phyloP scores from a whole-genome alignment of 2,888 invertebrate genomes.

The Polyploca ridens region DNA sequence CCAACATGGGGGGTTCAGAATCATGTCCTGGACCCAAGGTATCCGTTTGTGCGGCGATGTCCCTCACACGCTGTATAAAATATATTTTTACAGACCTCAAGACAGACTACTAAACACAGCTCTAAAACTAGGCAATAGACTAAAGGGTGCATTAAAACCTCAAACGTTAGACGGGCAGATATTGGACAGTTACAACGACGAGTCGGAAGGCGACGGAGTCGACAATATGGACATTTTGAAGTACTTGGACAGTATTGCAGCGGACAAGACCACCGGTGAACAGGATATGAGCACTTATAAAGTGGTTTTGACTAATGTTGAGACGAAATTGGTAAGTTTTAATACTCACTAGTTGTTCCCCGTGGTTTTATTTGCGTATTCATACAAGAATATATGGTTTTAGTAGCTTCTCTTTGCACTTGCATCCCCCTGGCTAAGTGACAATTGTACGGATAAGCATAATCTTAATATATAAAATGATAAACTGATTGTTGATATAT shows the following conservation, averaged over 20 bases:
- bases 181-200: constrained; percentile 61
- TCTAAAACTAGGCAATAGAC: constrained; percentile 82
- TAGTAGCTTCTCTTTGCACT: no score
- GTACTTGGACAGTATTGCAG: constrained; percentile 70
- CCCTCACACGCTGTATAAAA: no score
- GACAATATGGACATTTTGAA: constrained; percentile 72
- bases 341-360: no score
- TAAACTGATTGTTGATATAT: no score
- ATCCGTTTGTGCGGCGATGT: no score
- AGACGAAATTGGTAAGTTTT: constrained; percentile 67
- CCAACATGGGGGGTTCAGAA: no score
- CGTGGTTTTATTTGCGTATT: no score
- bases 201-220: constrained; percentile 51
- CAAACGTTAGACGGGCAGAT: constrained; percentile 81
- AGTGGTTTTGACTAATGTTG: constrained; percentile 74
- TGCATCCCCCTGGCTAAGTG: no score
- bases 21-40: no score
- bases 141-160: constrained; percentile 85
- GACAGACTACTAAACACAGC: constrained; percentile 60
- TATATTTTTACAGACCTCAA: constrained; percentile 53
- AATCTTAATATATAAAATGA: no score
- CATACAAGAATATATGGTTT: no score
- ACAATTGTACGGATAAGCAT: no score
- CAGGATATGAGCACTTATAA: constrained; percentile 71
- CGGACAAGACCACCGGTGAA: constrained; percentile 67